Evolutionary conservation across 2,113 vertebrate genomes (phyloP), one percentile per base, ranked within the genome.

Genomic region (Tyrannus savana): DNA sequence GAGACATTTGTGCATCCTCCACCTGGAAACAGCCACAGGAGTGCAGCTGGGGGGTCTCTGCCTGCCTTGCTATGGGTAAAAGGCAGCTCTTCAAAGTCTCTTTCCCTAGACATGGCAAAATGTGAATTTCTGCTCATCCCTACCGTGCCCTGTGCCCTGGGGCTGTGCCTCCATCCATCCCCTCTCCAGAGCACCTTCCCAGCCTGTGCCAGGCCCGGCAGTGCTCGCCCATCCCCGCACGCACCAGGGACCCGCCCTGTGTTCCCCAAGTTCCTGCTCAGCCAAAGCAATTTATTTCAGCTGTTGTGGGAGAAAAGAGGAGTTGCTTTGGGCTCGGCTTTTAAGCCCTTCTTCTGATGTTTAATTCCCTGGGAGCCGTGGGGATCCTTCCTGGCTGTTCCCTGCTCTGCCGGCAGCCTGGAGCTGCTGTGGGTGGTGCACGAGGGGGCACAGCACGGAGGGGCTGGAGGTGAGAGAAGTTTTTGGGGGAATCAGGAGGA

Each of bases 291-390:
- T 79, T 80, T 14, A 15, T 76, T 90, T 58, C 89, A 71, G 67
- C 85, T 80, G 52, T 8, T 75, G n/a, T 21, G 68, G 73, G 39
- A 44, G 64, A 63, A n/a, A 31, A 77, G 11, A 27, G 63, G 73
- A 77, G 44, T 33, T 21, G 11, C 19, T 80, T 16, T 8, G 41
- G 30, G 52, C 19, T 11, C 44, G 63, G 73, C 16, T 63, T 63
- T 62, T 12, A 33, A 67, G 18, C 50, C 30, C 35, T 21, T 19
- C 33, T 72, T 55, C 68, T 59, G 74, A 41, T 37, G 44, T 68
- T 64, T 49, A 17, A 41, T 68, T 55, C 9, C 6, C 19, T 3
- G 12, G 69, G 74, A 81, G 22, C 14, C 0, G 0, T 8, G 0
- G 2, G 68, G 42, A 68, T 44, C 37, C 31, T 75, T 84, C 47